Percentiles rank a stretch among this genome's conserved stretches.
Conservation (phyloP, 2,113 vertebrate species). For the Equus quagga region DNA sequence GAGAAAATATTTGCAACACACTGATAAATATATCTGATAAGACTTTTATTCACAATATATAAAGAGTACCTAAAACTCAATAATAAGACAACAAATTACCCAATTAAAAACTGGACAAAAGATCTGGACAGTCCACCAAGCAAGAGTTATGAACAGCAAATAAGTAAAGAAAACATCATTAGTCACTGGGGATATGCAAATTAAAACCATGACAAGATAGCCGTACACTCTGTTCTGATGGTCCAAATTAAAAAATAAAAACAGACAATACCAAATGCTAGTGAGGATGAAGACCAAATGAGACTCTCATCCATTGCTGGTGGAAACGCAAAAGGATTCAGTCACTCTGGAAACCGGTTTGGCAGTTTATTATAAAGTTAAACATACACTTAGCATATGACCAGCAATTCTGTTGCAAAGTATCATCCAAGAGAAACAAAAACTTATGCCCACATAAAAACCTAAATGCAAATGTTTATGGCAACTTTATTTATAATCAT, state of each 20-base stretch:
- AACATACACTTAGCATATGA: not conserved
- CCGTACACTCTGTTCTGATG: not conserved
- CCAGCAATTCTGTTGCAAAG: not conserved
- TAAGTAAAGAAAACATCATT: not conserved
- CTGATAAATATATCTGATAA: not conserved
- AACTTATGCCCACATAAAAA: not conserved
- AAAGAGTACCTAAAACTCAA: constrained; percentile 38
- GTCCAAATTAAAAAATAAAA: not conserved
- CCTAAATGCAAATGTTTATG: not conserved
- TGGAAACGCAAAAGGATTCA: not conserved
- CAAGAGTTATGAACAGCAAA: constrained; percentile 19
- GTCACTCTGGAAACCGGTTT: not conserved
- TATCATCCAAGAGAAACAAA: not conserved
- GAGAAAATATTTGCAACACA: not conserved
- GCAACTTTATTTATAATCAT: not conserved
- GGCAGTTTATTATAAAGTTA: not conserved
- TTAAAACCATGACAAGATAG: not conserved
- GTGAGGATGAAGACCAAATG: not conserved
- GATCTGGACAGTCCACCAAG: not conserved
- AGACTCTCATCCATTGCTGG: not conserved
- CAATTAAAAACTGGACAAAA: constrained; percentile 31
- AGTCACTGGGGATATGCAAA: not conserved
- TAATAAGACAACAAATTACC: not conserved
- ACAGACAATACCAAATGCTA: not conserved
- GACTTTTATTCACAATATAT: not conserved